phyloP scores from a whole-genome alignment of 2,888 invertebrate species.

The Ditylenchus weischeri region DNA sequence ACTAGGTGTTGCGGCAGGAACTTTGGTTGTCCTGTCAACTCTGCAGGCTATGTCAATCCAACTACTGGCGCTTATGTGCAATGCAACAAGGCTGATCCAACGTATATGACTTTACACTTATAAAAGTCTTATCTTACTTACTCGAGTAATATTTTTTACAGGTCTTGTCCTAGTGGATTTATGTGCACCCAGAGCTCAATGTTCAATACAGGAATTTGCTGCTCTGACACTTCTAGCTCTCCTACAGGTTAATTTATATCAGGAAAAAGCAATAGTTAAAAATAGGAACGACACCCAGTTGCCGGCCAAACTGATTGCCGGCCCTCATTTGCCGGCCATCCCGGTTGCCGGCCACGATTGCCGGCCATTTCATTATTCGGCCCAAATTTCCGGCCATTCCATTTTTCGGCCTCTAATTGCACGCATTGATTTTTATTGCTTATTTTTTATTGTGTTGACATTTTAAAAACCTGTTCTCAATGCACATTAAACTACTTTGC shows the following conservation, averaged over 20 bases:
- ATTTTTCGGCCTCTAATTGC: no score
- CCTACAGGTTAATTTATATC: conserved; percentile 20
- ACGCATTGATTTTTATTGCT: no score
- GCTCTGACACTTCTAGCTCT: conserved; percentile 42
- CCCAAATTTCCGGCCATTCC: no score
- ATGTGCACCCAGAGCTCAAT: conserved; percentile 50
- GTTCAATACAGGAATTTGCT: conserved; percentile 54
- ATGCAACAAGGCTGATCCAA: conserved; percentile 44
- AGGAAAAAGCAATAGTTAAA: background rate
- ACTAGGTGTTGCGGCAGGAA: conserved; percentile 56
- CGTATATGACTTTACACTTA: conserved; percentile 22
- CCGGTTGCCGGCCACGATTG: no score
- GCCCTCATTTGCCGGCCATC: no score
- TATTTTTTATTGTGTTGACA: no score
- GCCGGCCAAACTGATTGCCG: no score
- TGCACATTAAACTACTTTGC: no score
- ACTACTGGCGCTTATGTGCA: conserved; percentile 45
- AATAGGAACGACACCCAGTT: no score
- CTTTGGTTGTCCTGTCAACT: conserved; percentile 55
- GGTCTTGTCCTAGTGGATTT: conserved; percentile 52
- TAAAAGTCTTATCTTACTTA: background rate
- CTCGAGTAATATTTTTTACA: background rate
- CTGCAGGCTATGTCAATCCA: conserved; percentile 52
- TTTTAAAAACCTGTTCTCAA: no score
- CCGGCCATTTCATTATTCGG: no score